phyloP scores from a whole-genome alignment of 2,113 vertebrate species.

The Anseranas semipalmata region DNA sequence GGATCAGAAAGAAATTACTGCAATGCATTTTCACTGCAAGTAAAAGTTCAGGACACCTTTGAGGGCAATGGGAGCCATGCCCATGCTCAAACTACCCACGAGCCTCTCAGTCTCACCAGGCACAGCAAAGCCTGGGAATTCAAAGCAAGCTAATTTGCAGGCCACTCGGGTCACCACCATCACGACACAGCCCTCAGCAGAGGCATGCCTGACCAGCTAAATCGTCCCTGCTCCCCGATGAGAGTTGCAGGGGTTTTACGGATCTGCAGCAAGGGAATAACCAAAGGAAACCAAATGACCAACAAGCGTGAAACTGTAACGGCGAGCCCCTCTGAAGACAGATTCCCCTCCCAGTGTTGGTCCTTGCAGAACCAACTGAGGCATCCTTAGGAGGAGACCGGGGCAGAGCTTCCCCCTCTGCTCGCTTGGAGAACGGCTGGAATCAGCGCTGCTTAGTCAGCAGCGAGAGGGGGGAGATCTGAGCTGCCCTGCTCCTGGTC shows the following conservation, averaged over 20 bases:
- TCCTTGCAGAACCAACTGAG: neutral
- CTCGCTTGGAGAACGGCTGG: neutral
- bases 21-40: neutral
- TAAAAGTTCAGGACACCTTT: neutral
- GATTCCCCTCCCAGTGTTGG: accelerated
- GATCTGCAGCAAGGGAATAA: neutral
- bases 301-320: neutral
- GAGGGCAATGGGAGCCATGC: neutral
- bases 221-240: neutral
- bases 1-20: neutral
- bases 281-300: neutral
- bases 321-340: neutral
- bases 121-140: neutral
- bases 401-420: neutral
- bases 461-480: neutral
- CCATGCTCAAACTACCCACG: neutral
- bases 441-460: neutral
- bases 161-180: neutral
- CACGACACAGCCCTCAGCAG: neutral
- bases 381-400: neutral
- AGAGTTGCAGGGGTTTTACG: neutral
- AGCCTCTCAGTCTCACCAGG: neutral
- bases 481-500: neutral
- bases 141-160: neutral
- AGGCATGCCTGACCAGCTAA: neutral